phyloP scores from a whole-genome alignment of 2,888 invertebrate genomes.

The Xylophagus ater region DNA sequence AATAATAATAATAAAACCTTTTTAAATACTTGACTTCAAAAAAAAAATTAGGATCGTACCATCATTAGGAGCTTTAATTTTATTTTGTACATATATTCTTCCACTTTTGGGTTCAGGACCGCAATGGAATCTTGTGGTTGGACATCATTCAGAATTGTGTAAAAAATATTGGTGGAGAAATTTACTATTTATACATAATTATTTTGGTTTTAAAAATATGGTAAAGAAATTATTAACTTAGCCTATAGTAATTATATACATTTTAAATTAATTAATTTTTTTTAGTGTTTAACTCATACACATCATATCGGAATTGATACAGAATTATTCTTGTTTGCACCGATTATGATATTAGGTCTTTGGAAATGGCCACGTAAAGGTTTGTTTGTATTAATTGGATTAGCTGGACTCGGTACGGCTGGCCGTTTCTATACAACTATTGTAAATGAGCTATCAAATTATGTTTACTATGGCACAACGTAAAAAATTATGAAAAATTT shows the following conservation, averaged over 20 bases:
- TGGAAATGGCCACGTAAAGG: constrained; percentile 53
- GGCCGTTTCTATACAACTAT: constrained; percentile 52
- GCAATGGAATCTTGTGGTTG: constrained; percentile 57
- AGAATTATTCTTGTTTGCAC: constrained; percentile 52
- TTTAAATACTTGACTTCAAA: constrained; percentile 1
- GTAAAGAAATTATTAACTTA: constrained; percentile 39
- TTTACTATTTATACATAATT: constrained; percentile 58
- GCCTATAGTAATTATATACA: background rate
- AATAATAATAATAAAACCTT: background rate
- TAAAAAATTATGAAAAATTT: constrained; percentile 30
- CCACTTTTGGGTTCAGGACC: constrained; percentile 53
- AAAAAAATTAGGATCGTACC: constrained; percentile 45
- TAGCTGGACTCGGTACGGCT: constrained; percentile 47
- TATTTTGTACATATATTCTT: constrained; percentile 55
- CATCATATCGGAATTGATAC: constrained; percentile 62
- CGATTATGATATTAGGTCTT: constrained; percentile 44
- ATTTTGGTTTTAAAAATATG: constrained; percentile 61
- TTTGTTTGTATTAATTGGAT: constrained; percentile 33
- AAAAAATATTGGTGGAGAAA: constrained; percentile 61
- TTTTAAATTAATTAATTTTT: constrained; percentile 2
- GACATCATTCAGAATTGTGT: constrained; percentile 55
- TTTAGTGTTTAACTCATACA: constrained; percentile 56
- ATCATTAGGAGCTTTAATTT: constrained; percentile 50
- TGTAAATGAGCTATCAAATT: constrained; percentile 49
- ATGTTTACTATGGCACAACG: constrained; percentile 58